These are phyloP conservation scores for Sycobia sp. DNA, from an alignment of 1,140 invertebrate genomes.

Conservation along the genomic window DNA sequence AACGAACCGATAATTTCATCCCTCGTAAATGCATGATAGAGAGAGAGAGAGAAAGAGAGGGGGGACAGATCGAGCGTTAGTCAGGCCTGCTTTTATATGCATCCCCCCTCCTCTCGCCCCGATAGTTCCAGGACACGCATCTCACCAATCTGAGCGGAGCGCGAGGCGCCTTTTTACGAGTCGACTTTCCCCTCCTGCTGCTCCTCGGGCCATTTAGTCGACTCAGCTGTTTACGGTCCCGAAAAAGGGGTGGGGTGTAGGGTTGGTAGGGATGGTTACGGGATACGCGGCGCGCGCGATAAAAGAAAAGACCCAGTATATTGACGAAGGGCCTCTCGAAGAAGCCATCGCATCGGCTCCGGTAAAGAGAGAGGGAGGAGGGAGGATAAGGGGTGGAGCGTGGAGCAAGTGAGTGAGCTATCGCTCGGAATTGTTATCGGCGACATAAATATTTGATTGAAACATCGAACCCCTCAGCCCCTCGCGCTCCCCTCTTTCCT, in stretches of 20 bases:
- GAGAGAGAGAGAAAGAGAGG: no score
- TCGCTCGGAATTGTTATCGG: constrained; percentile 28
- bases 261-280: no score
- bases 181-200: constrained; percentile 10
- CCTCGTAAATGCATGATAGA: no score
- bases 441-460: constrained; percentile 32
- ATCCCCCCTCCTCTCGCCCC: no score
- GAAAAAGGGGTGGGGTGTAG: constrained; percentile 7
- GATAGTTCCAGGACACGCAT: constrained; percentile 15
- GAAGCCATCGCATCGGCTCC: not conserved
- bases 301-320: constrained; percentile 9
- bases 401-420: not conserved
- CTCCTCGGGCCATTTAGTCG: constrained; percentile 15
- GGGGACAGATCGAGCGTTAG: no score
- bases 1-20: no score
- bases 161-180: constrained; percentile 24
- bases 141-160: constrained; percentile 6
- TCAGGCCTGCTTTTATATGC: constrained; percentile 6
- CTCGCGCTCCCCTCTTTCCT: not conserved
- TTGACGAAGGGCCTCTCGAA: constrained; percentile 12
- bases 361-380: not conserved
- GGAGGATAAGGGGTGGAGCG: not conserved
- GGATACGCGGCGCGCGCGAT: no score
- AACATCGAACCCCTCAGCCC: not conserved
- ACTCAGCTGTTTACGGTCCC: constrained; percentile 20